Conservation (phyloP, 2,888 invertebrate species). For the Molanna angustata region DNA sequence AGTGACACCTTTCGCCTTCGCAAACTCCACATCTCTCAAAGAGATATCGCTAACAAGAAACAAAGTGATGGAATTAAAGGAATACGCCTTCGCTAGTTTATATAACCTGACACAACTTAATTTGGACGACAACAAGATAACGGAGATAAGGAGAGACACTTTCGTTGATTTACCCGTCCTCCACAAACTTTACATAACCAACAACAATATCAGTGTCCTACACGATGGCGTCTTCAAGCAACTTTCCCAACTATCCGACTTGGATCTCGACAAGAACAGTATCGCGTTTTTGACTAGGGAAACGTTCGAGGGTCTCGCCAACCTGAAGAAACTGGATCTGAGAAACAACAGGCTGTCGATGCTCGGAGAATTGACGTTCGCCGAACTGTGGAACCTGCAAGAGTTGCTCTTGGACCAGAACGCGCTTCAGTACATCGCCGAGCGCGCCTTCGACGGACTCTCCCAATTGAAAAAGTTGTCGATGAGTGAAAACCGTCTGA, state of each 20-base stretch:
- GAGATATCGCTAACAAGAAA: conserved; percentile 69
- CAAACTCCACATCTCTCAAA: conserved; percentile 67
- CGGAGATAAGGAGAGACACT: conserved; percentile 69
- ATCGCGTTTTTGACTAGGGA: conserved; percentile 74
- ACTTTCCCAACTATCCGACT: conserved; percentile 68
- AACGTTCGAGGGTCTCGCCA: conserved; percentile 71
- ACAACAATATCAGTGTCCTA: conserved; percentile 79
- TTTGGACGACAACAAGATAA: conserved; percentile 73
- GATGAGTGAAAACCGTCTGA: conserved; percentile 71
- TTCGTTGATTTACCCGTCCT: conserved; percentile 72
- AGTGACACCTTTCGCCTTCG: conserved; percentile 72
- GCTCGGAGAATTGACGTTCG: conserved; percentile 76
- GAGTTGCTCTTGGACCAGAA: conserved; percentile 70
- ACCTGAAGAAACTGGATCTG: conserved; percentile 69
- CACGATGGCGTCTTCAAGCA: conserved; percentile 83
- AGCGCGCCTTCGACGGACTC: conserved; percentile 73
- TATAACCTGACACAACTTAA: conserved; percentile 66
- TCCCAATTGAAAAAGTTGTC: conserved; percentile 67
- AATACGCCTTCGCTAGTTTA: conserved; percentile 71
- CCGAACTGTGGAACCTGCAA: conserved; percentile 69
- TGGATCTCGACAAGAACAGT: conserved; percentile 75
- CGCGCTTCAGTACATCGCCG: conserved; percentile 67
- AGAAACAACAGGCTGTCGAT: conserved; percentile 72
- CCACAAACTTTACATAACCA: conserved; percentile 73
- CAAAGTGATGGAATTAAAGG: conserved; percentile 64